These are phyloP conservation scores for cattle (Bos taurus) DNA, from an alignment of 2,113 vertebrate genomes.

Conservation along the genomic window DNA sequence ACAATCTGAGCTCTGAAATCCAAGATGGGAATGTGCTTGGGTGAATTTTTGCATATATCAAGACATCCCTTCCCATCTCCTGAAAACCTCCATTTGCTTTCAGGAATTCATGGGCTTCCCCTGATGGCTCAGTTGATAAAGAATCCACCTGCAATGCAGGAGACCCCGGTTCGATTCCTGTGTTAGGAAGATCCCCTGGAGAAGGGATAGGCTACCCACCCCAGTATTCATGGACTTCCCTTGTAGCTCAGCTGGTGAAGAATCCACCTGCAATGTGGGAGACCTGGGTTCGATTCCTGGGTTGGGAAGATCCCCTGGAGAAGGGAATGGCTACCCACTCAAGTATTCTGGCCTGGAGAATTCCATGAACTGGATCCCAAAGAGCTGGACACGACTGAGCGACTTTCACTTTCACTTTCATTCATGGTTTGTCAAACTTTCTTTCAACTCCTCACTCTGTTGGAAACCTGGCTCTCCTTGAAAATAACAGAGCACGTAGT, in stretches of 20 bases:
- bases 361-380: neutral
- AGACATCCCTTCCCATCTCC: neutral
- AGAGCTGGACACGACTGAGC: neutral
- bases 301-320: neutral
- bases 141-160: too few species aligned
- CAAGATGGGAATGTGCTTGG: neutral
- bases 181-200: too few species aligned
- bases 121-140: too few species aligned
- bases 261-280: neutral
- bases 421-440: neutral
- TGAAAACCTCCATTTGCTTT: neutral
- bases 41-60: neutral
- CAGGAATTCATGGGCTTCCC: neutral
- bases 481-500: neutral
- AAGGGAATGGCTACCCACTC: neutral
- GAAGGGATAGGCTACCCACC: too few species aligned
- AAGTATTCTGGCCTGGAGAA: neutral
- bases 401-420: neutral
- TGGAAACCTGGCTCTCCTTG: neutral
- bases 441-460: neutral
- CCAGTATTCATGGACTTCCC: too few species aligned
- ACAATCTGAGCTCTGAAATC: neutral
- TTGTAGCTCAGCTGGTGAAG: neutral
- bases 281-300: accelerated
- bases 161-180: too few species aligned